Percentiles rank a stretch among this genome's conserved stretches.
These are phyloP conservation scores for Drosophila burlai DNA, from an alignment of 1,140 invertebrate species.

Conservation along the genomic window DNA sequence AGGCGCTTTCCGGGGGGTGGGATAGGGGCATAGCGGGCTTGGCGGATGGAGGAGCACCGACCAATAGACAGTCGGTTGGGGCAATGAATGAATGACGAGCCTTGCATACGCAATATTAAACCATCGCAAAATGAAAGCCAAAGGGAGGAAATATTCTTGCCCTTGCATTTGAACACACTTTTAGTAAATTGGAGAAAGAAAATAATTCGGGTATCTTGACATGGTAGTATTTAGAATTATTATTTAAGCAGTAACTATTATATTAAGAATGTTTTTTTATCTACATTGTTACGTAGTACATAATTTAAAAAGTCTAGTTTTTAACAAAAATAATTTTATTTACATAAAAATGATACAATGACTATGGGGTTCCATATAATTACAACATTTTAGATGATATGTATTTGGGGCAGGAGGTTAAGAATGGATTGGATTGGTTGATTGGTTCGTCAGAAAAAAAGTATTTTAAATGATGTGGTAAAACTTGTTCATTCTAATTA, in stretches of 20 bases:
- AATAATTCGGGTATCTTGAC: background rate
- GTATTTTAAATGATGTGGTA: no score
- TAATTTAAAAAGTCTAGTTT: no score
- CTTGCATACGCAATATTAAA: constrained; percentile 77
- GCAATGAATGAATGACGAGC: constrained; percentile 75
- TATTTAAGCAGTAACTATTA: background rate
- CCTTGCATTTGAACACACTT: constrained; percentile 11
- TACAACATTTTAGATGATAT: background rate
- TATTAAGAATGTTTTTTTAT: background rate
- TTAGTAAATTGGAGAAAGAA: background rate
- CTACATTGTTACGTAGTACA: background rate
- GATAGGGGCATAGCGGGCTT: background rate
- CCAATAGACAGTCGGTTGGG: constrained; percentile 31
- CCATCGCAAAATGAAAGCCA: constrained; percentile 47
- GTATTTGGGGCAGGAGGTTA: background rate
- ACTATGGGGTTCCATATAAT: background rate
- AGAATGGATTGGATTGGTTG: background rate
- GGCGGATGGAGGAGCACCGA: background rate
- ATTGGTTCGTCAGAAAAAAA: background rate
- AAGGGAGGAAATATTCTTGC: no score
- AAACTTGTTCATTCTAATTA: background rate
- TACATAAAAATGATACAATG: background rate
- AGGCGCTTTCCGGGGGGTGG: background rate
- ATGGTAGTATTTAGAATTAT: background rate
- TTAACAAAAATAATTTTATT: background rate